Evolutionary conservation across 2,113 vertebrate species (phyloP), one percentile per base, ranked within the genome.

Genomic region (Chrysemys picta): DNA sequence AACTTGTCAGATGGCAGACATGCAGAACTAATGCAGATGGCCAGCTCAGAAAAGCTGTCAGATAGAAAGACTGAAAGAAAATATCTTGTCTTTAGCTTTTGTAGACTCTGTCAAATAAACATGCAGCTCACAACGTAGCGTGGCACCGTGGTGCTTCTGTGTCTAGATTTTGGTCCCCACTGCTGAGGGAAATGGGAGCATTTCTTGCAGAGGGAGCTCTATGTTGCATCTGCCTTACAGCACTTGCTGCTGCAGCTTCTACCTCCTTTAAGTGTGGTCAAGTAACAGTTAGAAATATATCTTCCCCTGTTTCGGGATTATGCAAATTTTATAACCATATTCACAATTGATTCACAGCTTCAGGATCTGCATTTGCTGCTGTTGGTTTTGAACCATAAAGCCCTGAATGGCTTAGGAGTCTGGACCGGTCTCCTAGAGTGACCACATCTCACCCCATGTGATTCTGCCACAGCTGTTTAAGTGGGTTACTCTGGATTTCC

Each of bases 21-120:
- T 91, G 53, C 49, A 84, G 92, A 97, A 92, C 89, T 96, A 97
- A 96, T 96, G 93, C 94, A 97, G 95, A 95, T 97, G 90, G 89
- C 92, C 93, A 93, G 82, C 93, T 95, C 87, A 87, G 87, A 95
- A 96, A 97, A 94, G 87, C 93, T 95, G 96, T 95, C 82, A 97
- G 54, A 94, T 69, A 84, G 80, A 75, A 89, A 81, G 89, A 82
- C 57, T 93, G 31, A 95, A 96, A 95, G 82, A 88, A 90, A 96
- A 95, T 29, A 17, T 5, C 53, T 93, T 93, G 90, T 88, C 79
- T 95, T 90, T 21, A 10, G 82, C 22, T 95, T 93, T 75, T 83
- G 22, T 75, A 80, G 35, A 53, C 59, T 92, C 10, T 85, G n/a
- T 80, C 31, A 53, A 53, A 24, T 69, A 24, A 45, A 80, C 11